These are phyloP conservation scores for Achroia grisella DNA, from an alignment of 1,140 invertebrate species.

Conservation along the genomic window DNA sequence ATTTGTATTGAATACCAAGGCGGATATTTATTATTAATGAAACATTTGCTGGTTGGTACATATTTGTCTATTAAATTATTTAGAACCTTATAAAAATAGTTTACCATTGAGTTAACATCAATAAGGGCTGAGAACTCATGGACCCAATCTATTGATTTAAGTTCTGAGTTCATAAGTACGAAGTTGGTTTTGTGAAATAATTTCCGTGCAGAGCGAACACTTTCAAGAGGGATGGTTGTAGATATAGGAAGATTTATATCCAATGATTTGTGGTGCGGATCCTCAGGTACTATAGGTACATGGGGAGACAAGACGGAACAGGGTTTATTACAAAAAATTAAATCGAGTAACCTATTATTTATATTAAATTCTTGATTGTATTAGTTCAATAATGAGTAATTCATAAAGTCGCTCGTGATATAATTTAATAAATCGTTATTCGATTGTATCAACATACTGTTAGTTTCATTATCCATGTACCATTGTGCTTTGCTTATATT, in stretches of 20 bases:
- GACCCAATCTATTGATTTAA: too few species aligned
- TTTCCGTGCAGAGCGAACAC: neutral
- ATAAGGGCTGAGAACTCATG: too few species aligned
- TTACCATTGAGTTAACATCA: too few species aligned
- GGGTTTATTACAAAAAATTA: conserved; percentile 2
- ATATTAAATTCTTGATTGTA: conserved; percentile 1
- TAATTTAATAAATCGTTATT: neutral
- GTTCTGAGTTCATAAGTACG: neutral
- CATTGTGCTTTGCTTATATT: conserved; percentile 6
- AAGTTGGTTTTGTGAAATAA: conserved; percentile 2
- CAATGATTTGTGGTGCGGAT: conserved; percentile 4
- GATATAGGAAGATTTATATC: neutral
- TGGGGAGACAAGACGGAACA: neutral
- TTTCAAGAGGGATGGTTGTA: neutral
- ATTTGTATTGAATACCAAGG: conserved; percentile 2
- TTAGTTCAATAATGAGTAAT: neutral
- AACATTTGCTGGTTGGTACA: too few species aligned
- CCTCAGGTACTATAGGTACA: conserved; percentile 1
- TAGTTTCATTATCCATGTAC: neutral
- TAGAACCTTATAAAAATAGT: too few species aligned
- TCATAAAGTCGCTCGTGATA: conserved; percentile 5
- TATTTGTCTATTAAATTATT: too few species aligned
- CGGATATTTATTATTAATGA: conserved; percentile 3
- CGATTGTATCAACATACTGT: neutral
- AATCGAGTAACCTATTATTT: conserved; percentile 3